phyloP scores from a whole-genome alignment of 2,888 invertebrate genomes.

The Mythimna impura region DNA sequence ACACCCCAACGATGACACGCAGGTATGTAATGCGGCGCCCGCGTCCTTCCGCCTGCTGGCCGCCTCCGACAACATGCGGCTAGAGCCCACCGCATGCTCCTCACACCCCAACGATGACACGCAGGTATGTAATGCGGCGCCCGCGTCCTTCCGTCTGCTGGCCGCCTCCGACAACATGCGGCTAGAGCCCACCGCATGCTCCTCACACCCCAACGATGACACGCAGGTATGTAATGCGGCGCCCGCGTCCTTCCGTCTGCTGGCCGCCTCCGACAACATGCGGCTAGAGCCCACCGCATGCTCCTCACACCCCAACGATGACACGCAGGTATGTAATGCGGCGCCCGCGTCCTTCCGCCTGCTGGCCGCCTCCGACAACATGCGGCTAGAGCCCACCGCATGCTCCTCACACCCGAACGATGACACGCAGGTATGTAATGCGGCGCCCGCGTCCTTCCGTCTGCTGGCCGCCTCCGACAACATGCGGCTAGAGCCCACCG shows the following conservation, averaged over 20 bases:
- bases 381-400: conserved; percentile 61
- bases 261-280: conserved; percentile 74
- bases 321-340: too few relatives aligned
- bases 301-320: conserved; percentile 65
- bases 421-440: too few relatives aligned
- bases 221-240: too few relatives aligned
- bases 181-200: conserved; percentile 59
- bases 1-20: conserved; percentile 65
- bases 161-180: conserved; percentile 74
- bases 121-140: too few relatives aligned
- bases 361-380: conserved; percentile 75
- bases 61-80: conserved; percentile 71
- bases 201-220: conserved; percentile 64
- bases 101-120: conserved; percentile 66
- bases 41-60: conserved; percentile 83
- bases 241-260: conserved; percentile 83
- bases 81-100: conserved; percentile 60
- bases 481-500: conserved; percentile 61
- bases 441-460: conserved; percentile 83
- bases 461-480: conserved; percentile 77
- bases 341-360: conserved; percentile 83
- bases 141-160: conserved; percentile 83
- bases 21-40: too few relatives aligned
- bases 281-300: conserved; percentile 62
- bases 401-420: conserved; percentile 65